These are phyloP conservation scores for Aricia agestis DNA, from an alignment of 1,140 invertebrate species.

Conservation along the genomic window DNA sequence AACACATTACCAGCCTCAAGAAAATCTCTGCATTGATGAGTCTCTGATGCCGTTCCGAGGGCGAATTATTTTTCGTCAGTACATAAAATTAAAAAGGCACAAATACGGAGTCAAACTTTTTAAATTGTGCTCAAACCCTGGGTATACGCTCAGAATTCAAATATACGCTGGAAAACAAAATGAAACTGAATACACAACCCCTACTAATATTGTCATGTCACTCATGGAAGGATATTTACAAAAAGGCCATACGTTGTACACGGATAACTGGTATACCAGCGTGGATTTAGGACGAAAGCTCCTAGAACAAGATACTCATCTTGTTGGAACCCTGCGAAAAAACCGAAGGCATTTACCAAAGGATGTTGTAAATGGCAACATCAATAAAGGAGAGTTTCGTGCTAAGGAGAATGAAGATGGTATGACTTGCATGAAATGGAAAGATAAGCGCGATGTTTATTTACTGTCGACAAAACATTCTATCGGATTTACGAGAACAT, in stretches of 20 bases:
- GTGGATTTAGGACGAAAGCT: slow-evolving; percentile 26
- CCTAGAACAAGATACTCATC: slow-evolving; percentile 19
- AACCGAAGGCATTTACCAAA: slow-evolving; percentile 49
- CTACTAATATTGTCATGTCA: slow-evolving; percentile 39
- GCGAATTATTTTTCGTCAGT: slow-evolving; percentile 54
- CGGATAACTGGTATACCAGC: slow-evolving; percentile 59
- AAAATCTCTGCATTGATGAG: slow-evolving; percentile 46
- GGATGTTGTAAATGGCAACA: slow-evolving; percentile 34
- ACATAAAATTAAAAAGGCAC: slow-evolving; percentile 47
- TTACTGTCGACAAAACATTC: slow-evolving; percentile 56
- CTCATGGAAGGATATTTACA: slow-evolving; percentile 32
- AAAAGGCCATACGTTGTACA: slow-evolving; percentile 45
- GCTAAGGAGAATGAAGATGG: slow-evolving; percentile 33
- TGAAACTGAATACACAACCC: slow-evolving; percentile 25
- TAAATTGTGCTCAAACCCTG: slow-evolving; percentile 48
- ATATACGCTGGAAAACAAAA: slow-evolving; percentile 39
- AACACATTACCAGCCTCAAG: slow-evolving; percentile 26
- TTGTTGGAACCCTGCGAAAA: slow-evolving; percentile 26
- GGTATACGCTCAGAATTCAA: slow-evolving; percentile 40
- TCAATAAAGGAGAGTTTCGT: slow-evolving; percentile 20
- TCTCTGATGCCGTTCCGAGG: slow-evolving; percentile 43
- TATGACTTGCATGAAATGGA: slow-evolving; percentile 63
- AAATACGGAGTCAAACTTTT: slow-evolving; percentile 59
- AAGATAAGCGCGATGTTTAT: slow-evolving; percentile 53
- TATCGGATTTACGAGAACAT: slow-evolving; percentile 29